A percentile compares a stretch with the other conserved stretches of the same genome.
Evolutionary conservation across 1,140 invertebrate species (phyloP).

Genomic region (Pseudomyrmex gracilis): DNA sequence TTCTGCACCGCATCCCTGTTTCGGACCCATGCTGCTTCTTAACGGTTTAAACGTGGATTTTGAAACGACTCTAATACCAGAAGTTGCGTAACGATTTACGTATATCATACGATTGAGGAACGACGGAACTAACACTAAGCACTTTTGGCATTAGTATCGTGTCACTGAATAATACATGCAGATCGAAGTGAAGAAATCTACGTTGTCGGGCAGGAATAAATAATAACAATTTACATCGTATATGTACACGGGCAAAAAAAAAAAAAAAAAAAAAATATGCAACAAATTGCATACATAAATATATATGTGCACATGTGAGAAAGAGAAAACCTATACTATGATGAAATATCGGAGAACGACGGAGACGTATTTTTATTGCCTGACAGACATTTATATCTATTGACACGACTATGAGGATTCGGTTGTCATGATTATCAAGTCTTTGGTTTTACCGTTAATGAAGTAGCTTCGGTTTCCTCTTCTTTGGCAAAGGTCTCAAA

Average conservation of each 20-base stretch:
- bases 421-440: constrained; percentile 75
- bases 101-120: neutral
- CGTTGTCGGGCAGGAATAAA: constrained; percentile 49
- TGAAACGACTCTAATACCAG: constrained; percentile 72
- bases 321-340: constrained; percentile 39
- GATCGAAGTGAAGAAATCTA: constrained; percentile 63
- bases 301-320: constrained; percentile 12
- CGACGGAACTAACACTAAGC: constrained; percentile 4
- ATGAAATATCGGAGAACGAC: constrained; percentile 52
- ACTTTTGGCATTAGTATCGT: constrained; percentile 73
- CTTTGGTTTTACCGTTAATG: constrained; percentile 80
- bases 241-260: constrained; percentile 14
- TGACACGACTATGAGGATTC: constrained; percentile 50
- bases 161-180: constrained; percentile 74
- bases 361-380: constrained; percentile 7
- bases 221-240: constrained; percentile 31
- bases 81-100: constrained; percentile 56
- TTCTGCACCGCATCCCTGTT: constrained; percentile 77
- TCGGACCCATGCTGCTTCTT: constrained; percentile 80
- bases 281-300: constrained; percentile 37
- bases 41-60: constrained; percentile 79
- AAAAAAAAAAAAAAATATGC: constrained; percentile 3
- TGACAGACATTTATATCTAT: constrained; percentile 13
- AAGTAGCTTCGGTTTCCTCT: constrained; percentile 78
- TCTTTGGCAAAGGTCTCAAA: constrained; percentile 66